Evolutionary conservation across 1,140 invertebrate species (phyloP).

Genomic region (Epicauta chinensis): DNA sequence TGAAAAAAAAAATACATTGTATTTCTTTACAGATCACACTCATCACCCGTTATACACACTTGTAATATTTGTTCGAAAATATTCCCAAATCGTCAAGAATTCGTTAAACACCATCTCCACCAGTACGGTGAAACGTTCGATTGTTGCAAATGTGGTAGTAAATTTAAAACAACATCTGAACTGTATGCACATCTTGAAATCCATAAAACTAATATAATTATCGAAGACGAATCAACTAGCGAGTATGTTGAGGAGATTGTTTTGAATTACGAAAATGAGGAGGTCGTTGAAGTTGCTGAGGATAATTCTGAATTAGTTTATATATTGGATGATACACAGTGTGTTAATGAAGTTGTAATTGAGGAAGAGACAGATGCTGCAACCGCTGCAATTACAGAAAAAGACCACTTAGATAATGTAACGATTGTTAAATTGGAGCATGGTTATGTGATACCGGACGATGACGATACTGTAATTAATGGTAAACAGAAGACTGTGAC

Average conservation of each 20-base stretch:
- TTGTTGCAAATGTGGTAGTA: conserved; percentile 34
- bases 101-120: conserved; percentile 33
- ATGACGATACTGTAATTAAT: conserved; percentile 7
- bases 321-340: conserved; percentile 34
- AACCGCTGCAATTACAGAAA: background rate
- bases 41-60: conserved; percentile 16
- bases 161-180: conserved; percentile 28
- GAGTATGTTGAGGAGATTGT: conserved; percentile 24
- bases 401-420: conserved; percentile 14
- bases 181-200: conserved; percentile 35
- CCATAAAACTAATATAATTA: conserved; percentile 25
- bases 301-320: conserved; percentile 32
- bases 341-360: conserved; percentile 37
- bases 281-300: conserved; percentile 12
- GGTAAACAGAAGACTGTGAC: conserved; percentile 6
- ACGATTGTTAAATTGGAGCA: conserved; percentile 36
- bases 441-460: conserved; percentile 35
- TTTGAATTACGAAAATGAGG: conserved; percentile 27
- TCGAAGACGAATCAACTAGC: conserved; percentile 13
- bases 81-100: conserved; percentile 29
- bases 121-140: conserved; percentile 25
- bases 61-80: conserved; percentile 29
- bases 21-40: conserved; percentile 3
- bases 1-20: background rate
- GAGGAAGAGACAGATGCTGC: conserved; percentile 25